Percentiles rank a stretch among this genome's conserved stretches.
phyloP scores from a whole-genome alignment of 1,140 invertebrate genomes.

The Trissolcus basalis region DNA sequence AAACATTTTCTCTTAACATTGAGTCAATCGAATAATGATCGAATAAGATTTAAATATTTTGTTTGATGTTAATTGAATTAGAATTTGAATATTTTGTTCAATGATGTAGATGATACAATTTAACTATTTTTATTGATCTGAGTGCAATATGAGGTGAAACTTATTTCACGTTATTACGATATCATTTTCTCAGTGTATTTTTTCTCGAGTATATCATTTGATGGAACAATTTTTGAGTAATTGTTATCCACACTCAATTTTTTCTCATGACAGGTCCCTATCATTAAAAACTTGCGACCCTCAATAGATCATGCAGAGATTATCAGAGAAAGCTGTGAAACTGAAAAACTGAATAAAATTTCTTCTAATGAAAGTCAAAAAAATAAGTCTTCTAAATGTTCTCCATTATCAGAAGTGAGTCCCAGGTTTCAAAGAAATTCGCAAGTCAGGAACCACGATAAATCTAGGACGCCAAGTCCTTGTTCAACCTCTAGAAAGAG shows the following conservation, averaged over 20 bases:
- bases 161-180: too few species aligned
- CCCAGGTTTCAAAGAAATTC: conserved; percentile 70
- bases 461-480: conserved; percentile 77
- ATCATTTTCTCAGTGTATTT: too few species aligned
- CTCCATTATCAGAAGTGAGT: conserved; percentile 64
- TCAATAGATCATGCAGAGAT: conserved; percentile 23
- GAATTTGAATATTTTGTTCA: too few species aligned
- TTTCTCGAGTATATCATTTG: too few species aligned
- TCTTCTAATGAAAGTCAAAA: conserved; percentile 70
- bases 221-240: too few species aligned
- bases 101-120: too few species aligned
- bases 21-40: too few species aligned
- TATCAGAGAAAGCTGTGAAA: conserved; percentile 17
- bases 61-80: too few species aligned
- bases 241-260: too few species aligned
- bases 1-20: neutral
- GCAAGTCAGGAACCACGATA: conserved; percentile 73
- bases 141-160: too few species aligned
- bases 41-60: too few species aligned
- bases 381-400: conserved; percentile 64
- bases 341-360: conserved; percentile 69
- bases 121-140: too few species aligned
- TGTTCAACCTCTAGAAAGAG: conserved; percentile 83
- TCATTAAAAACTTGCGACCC: conserved; percentile 60
- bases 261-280: conserved; percentile 65